phyloP scores from a whole-genome alignment of 2,888 invertebrate species.

The Perdita meconis region DNA sequence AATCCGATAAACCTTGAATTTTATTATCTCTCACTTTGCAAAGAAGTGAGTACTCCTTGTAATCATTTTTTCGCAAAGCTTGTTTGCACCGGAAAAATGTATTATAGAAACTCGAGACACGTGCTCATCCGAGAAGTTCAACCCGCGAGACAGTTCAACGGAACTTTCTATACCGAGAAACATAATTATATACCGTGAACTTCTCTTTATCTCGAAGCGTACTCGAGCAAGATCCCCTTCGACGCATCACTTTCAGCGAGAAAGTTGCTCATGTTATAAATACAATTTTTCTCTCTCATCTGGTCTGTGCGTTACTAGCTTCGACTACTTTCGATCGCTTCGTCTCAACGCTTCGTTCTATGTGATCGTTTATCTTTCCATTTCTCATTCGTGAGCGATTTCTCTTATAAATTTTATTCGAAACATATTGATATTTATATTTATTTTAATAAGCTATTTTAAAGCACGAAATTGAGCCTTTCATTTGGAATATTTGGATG shows the following conservation, averaged over 20 bases:
- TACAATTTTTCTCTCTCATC: constrained; percentile 37
- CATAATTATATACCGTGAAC: constrained; percentile 37
- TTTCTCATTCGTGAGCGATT: too few relatives aligned
- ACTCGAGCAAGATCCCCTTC: constrained; percentile 27
- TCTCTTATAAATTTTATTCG: too few relatives aligned
- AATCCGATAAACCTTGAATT: too few relatives aligned
- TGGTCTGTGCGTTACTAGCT: constrained; percentile 4
- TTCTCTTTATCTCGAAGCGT: constrained; percentile 36
- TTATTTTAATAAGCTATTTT: too few relatives aligned
- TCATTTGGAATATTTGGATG: too few relatives aligned
- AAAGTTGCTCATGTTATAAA: constrained; percentile 49
- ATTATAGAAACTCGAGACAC: too few relatives aligned
- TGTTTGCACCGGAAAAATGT: too few relatives aligned
- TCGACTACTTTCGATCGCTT: constrained; percentile 42
- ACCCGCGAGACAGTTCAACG: constrained; percentile 13
- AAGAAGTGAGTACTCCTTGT: too few relatives aligned
- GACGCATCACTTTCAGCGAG: constrained; percentile 32
- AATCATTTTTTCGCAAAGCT: too few relatives aligned
- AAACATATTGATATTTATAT: too few relatives aligned
- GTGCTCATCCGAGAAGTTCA: background rate
- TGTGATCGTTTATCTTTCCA: background rate
- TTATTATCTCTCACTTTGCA: too few relatives aligned
- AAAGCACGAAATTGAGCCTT: too few relatives aligned
- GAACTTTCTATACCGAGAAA: constrained; percentile 50
- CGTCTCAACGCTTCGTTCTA: background rate